Evolutionary conservation across 2,888 invertebrate species (phyloP).

Genomic region (Adineta ricciae): DNA sequence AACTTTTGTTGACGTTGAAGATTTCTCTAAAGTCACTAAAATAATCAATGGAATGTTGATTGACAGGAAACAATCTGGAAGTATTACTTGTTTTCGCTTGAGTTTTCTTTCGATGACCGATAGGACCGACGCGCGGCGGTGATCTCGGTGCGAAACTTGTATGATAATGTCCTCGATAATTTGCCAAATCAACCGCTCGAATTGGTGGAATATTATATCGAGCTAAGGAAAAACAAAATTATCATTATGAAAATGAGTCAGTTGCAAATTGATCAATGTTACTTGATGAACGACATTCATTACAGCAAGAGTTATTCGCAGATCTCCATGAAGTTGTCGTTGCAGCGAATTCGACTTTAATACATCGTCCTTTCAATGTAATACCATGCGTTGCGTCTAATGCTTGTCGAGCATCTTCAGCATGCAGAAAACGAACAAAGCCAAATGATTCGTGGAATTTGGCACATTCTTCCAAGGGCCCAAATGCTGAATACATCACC

Average conservation of each 20-base stretch:
- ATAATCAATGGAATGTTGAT: not conserved
- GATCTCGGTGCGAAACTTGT: not conserved
- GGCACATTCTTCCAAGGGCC: not conserved
- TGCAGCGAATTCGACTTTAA: conserved; percentile 17
- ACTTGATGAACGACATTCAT: not conserved
- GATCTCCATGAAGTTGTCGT: conserved; percentile 1
- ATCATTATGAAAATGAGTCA: not conserved
- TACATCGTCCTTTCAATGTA: not conserved
- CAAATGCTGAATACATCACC: not conserved
- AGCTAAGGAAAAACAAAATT: not conserved
- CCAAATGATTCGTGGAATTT: conserved; percentile 10
- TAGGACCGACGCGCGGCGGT: not conserved
- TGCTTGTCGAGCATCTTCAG: conserved; percentile 13
- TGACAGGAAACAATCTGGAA: not conserved
- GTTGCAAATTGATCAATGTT: not conserved
- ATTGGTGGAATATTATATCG: conserved; percentile 2
- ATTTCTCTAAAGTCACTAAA: not conserved
- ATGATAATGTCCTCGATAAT: not conserved
- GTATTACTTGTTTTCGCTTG: not conserved
- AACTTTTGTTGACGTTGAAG: not conserved
- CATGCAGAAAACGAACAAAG: not conserved
- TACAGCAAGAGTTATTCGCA: not conserved
- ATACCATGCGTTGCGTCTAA: conserved; percentile 11
- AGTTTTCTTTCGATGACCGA: not conserved
- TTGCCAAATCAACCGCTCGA: not conserved